Base-by-base conservation (phyloP, 2,113 vertebrate genomes). In the Podilymbus podiceps region DNA sequence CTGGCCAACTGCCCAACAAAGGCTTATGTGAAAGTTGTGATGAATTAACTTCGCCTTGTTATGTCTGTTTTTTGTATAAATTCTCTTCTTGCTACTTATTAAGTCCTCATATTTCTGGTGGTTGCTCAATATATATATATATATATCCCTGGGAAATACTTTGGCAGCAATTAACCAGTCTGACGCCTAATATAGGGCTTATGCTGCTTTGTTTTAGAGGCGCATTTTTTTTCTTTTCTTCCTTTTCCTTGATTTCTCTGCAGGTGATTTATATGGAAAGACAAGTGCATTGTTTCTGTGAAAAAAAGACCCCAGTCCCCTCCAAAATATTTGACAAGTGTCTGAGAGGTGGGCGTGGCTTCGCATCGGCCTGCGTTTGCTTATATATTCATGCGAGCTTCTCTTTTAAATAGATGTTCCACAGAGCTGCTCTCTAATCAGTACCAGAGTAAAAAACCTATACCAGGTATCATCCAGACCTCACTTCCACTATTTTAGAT, bases 1-100 rank as follows among this genome's bases (percentile, higher is more conserved):
- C 97, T 97, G 98, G 97, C 98, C 96, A 97, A 97, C 97, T 97
- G 96, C 98, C 98, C 96, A 96, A 98, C 98, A 98, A 98, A 97
- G 96, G 97, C 95, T 96, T 97, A 81, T 97, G 97, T 97, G 98
- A 97, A 98, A 98, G 97, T 98, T 97, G 94, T 97, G 97, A 98
- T 97, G 97, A 98, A 98, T 98, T 98, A 98, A 98, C 97, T 98
- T 98, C 67, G 77, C 88, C 94, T 96, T 98, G 93, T 98, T 98
- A 96, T 93, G 96, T 94, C 95, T 97, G 93, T 95, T 95, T 98
- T 92, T 95, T 74, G 90, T 93, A 94, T 85, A 91, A 97, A 97
- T 97, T 93, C 94, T 89, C 69, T 91, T 94, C 86, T 88, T 4
- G 10, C 88, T 95, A 74, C 88, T 96, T 96, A 97, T 97, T 97